Conservation (phyloP, 2,113 vertebrate species). For the Eolophus roseicapilla region DNA sequence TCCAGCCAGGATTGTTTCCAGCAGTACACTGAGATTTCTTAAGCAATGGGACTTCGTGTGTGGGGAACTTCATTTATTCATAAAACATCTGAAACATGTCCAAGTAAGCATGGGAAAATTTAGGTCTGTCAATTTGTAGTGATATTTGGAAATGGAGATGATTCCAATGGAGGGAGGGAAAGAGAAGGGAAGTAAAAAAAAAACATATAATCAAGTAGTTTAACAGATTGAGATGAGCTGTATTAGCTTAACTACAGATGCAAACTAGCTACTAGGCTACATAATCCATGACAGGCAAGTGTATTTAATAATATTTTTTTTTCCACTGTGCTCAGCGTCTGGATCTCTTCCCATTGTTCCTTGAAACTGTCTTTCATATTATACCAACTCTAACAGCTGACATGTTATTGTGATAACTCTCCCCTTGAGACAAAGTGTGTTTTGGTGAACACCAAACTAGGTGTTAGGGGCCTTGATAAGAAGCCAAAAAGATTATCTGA, state of each 20-base stretch:
- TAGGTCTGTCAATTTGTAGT: neutral
- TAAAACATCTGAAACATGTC: neutral
- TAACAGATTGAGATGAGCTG: neutral
- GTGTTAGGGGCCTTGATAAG: neutral
- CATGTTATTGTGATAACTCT: neutral
- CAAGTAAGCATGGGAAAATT: constrained; percentile 4
- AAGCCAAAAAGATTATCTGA: neutral
- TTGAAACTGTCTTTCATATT: neutral
- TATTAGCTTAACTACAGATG: neutral
- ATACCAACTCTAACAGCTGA: neutral
- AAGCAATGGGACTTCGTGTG: constrained; percentile 9
- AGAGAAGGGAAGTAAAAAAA: neutral
- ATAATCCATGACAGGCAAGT: neutral
- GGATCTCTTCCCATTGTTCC: neutral
- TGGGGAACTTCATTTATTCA: constrained; percentile 15
- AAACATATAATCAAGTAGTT: neutral
- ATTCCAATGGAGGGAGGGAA: neutral
- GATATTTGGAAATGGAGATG: neutral
- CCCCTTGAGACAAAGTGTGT: neutral
- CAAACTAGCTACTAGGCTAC: neutral
- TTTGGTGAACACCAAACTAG: neutral
- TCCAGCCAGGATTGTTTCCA: constrained; percentile 39
- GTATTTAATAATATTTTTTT: neutral
- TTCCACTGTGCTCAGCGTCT: neutral
- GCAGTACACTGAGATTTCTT: constrained; percentile 14